These are phyloP conservation scores for Sipha flava DNA, from an alignment of 1,140 invertebrate species.

Conservation along the genomic window DNA sequence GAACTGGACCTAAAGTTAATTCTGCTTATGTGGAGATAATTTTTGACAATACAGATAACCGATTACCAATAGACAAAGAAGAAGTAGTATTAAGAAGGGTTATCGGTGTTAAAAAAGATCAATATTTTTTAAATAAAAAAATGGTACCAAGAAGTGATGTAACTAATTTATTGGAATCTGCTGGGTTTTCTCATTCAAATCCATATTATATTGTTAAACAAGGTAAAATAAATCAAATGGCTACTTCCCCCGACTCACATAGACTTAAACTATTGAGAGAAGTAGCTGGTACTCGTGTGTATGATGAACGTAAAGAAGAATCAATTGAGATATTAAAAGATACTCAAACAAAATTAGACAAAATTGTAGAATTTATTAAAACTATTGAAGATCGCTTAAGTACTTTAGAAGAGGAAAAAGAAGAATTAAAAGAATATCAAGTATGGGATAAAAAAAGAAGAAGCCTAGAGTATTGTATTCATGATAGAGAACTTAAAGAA, in stretches of 20 bases:
- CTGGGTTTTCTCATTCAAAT: slow-evolving; percentile 97
- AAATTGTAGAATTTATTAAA: slow-evolving; percentile 94
- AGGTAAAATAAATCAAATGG: slow-evolving; percentile 99
- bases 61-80: slow-evolving; percentile 95
- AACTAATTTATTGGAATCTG: slow-evolving; percentile 96
- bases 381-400: slow-evolving; percentile 95
- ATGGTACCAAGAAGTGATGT: slow-evolving; percentile 94
- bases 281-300: slow-evolving; percentile 93
- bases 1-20: slow-evolving; percentile 90
- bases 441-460: slow-evolving; percentile 95
- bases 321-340: slow-evolving; percentile 90
- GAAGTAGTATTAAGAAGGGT: slow-evolving; percentile 92
- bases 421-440: slow-evolving; percentile 98
- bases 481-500: slow-evolving; percentile 92
- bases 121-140: slow-evolving; percentile 98
- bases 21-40: slow-evolving; percentile 99
- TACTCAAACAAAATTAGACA: slow-evolving; percentile 93
- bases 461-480: slow-evolving; percentile 94
- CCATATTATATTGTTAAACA: slow-evolving; percentile 99
- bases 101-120: slow-evolving; percentile 98
- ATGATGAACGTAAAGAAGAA: slow-evolving; percentile 95
- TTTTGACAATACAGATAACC: slow-evolving; percentile 96
- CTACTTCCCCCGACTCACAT: slow-evolving; percentile 96
- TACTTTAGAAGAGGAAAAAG: slow-evolving; percentile 96
- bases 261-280: slow-evolving; percentile 89